Evolutionary conservation across 2,113 vertebrate species (phyloP), one percentile per base, ranked within the genome.

Genomic region (Pituophis catenifer): DNA sequence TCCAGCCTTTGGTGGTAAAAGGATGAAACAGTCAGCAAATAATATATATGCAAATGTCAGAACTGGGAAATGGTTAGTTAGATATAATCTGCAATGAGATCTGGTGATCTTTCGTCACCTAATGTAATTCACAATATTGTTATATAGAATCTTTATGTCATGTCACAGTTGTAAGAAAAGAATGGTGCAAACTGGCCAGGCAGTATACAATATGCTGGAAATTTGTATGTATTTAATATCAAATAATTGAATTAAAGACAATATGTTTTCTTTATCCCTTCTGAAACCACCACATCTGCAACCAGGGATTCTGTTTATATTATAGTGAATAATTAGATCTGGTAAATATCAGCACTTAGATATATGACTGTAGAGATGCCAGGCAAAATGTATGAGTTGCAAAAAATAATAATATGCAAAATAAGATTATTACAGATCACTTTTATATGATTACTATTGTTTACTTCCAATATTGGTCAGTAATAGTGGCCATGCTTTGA

Each of bases 281-380:
- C 89, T 89, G 38, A 26, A 86, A 89, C 93, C 62, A 15, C 93
- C 81, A 92, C 5, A 93, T 33, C 24, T 95, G 29, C 19, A 94
- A 0, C 65, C 24, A 70, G 12, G 6, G 57, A 91, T 48, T 92
- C 12, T 38, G 0, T 0, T 0, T 92, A 38, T 88, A 62, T 2
- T 94, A 86, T 90, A 10, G 52, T 85, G 21, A 3, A 92, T 85
- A 53, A 11, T 33, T 38, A 23, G 38, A 55, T 44, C 13, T 75
- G 48, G 19, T 8, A 10, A 81, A 75, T 53, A n/a, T 54, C 57
- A 54, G 5, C 52, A 24, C 62, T 50, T 23, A 62, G 3, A 65
- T 90, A 15, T 87, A 87, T 50, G 38, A 70, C 11, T 70, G 8
- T 90, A 33, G 29, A n/a, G 0, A 62, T 44, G 23, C 33, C 21